Evolutionary conservation across 2,888 invertebrate genomes (phyloP), one percentile per base, ranked within the genome.

Genomic region (Ophion slaviceki): DNA sequence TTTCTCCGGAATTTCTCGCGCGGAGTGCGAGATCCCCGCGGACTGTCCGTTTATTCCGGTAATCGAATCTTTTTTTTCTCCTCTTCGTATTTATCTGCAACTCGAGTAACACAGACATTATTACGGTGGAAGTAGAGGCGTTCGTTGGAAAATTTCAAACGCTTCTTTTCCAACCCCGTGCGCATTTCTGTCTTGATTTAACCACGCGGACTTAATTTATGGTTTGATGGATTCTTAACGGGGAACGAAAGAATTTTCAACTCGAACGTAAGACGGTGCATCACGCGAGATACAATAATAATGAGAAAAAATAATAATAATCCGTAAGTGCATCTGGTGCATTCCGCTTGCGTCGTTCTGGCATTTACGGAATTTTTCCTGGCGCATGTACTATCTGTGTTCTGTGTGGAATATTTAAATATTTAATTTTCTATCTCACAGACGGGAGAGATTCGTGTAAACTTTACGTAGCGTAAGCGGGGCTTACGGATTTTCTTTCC

Each of bases 361-460:
- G 14, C 72, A 14, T 61, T 40, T 24, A 24, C 61, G 6, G 40
- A 61, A 61, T 59, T 61, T 61, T 72, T 72, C 59, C 71, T 72
- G 57, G 20, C 40, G 11, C 24, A 17, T 40, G 8, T 40, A 72
- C 59, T 17, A 40, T 72, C 20, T 68, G n/a, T 61, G n/a, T 59
- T 20, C 5, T 64, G 64, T 57, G 32, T 61, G 59, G 77, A 86
- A 84, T 86, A 88, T 87, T 88, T 84, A 87, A 89, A 89, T 87
- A 87, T 88, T 89, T 88, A 87, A 87, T 87, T 85, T 87, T 76
- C 20, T 40, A 32, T 32, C 47, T 53, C 76, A 75, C 45, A 32
- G 2, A 72, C 81, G 28, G 11, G 36, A 28, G 67, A 67, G 45
- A 40, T 14, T 70, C 53, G 84, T 80, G 80, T 85, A 85, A 86